Evolutionary conservation across 2,888 invertebrate species (phyloP).

Genomic region (Eupithecia pulchellata): DNA sequence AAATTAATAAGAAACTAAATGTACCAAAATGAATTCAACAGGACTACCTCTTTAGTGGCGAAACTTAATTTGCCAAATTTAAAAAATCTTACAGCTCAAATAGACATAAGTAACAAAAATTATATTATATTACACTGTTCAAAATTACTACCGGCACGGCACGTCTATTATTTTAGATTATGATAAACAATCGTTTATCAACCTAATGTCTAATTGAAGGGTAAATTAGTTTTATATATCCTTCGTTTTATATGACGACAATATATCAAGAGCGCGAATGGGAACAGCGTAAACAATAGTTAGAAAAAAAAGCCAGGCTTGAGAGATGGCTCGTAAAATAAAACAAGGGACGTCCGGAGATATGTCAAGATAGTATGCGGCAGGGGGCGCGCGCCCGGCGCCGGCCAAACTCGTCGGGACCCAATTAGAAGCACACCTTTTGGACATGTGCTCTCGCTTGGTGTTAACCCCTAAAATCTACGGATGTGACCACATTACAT

Average conservation of each 20-base stretch:
- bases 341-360: slow-evolving; percentile 84
- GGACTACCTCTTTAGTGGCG: not conserved
- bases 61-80: no score
- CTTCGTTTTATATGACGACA: slow-evolving; percentile 65
- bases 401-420: slow-evolving; percentile 71
- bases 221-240: slow-evolving; percentile 10
- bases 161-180: slow-evolving; percentile 52
- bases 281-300: slow-evolving; percentile 74
- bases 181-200: not conserved
- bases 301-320: slow-evolving; percentile 69
- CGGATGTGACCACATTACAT: slow-evolving; percentile 64
- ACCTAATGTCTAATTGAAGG: not conserved
- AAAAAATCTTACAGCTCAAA: no score
- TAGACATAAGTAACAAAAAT: not conserved
- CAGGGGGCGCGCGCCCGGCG: slow-evolving; percentile 73
- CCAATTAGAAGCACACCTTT: slow-evolving; percentile 86
- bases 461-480: slow-evolving; percentile 73
- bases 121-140: not conserved
- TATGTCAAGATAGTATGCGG: slow-evolving; percentile 83
- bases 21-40: not conserved
- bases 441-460: slow-evolving; percentile 81
- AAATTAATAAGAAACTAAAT: slow-evolving; percentile 26
- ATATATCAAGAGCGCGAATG: slow-evolving; percentile 75
- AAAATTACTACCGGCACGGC: slow-evolving; percentile 47
- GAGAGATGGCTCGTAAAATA: slow-evolving; percentile 84